phyloP scores from a whole-genome alignment of 2,888 invertebrate genomes.

The Hydraecia micacea region DNA sequence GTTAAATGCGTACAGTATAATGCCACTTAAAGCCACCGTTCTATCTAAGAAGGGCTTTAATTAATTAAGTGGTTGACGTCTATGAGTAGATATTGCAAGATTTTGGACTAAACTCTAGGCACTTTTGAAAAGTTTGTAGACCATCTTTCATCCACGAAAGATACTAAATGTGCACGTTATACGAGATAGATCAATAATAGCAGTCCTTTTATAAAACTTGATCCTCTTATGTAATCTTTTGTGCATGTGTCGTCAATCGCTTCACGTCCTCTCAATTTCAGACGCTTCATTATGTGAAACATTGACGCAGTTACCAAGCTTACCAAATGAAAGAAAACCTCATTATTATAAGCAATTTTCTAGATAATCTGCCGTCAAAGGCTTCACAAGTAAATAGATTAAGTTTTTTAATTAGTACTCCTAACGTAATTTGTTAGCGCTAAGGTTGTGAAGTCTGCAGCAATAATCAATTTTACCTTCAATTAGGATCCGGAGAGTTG shows the following conservation, averaged over 20 bases:
- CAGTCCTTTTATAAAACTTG: neutral
- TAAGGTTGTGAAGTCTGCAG: conserved; percentile 45
- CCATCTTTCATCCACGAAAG: neutral
- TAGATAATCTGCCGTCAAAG: conserved; percentile 50
- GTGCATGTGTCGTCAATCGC: neutral
- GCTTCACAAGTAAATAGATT: conserved; percentile 50
- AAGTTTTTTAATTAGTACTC: conserved; percentile 56
- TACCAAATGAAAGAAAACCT: conserved; percentile 25
- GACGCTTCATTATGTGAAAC: neutral
- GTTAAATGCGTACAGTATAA: conserved; percentile 51
- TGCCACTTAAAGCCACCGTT: conserved; percentile 30
- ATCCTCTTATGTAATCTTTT: neutral
- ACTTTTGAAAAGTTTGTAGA: neutral
- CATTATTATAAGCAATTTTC: conserved; percentile 47
- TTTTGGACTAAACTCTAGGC: neutral
- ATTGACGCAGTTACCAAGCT: neutral
- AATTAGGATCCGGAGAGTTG: conserved; percentile 30
- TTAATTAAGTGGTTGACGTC: conserved; percentile 12
- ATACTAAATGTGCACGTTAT: neutral
- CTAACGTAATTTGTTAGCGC: conserved; percentile 52
- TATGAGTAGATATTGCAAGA: neutral
- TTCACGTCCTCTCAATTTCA: neutral
- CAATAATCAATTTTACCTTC: conserved; percentile 51
- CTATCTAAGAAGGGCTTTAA: conserved; percentile 16
- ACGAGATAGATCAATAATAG: neutral